Base-by-base conservation (phyloP, 1,140 invertebrate species). In the Lepidostoma basale region DNA sequence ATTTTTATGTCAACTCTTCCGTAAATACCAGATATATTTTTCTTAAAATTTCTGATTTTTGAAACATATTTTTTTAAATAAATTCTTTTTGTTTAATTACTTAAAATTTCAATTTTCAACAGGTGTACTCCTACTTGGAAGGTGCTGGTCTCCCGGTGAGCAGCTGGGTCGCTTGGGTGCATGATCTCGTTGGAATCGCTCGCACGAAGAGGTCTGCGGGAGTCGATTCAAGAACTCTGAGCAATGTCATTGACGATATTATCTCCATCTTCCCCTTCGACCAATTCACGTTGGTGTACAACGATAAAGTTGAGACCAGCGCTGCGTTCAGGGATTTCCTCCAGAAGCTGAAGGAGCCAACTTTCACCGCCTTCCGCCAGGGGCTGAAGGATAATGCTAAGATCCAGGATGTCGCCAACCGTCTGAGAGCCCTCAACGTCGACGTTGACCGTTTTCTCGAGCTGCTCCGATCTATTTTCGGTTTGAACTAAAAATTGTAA, bases 41-140 rank as follows among this genome's bases (percentile, higher is more conserved):
- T 16, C 18, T 9, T n/a, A 3, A 16, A 45, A 2, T 45, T 45
- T 16, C 20, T 45, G 8, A n/a, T 2, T 18, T 2, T 45, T 45
- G 9, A 18, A 16, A 3, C 9, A 45, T 8, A 36, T 8, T 36
- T 36, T n/a, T 6, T 36, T 36, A 8, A 2, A 22, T 1, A 3
- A 18, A 45, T 45, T 9, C 18, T 45, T 45, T 45, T 45, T 3
- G 2, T 22, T 14, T 16, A 3, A 14, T 1, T 3, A 18, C 18
- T 45, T 16, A 20, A 54, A 54, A 25, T 54, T 3, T 54, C 5
- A 58, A n/a, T n/a, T n/a, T n/a, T 58, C 14, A 30, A 30, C 54
- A 58, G 54, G 54, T 58, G 3, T 14, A 33, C 14, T 14, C 12
- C n/a, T 58, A 30, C 25, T 58, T 58, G 54, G 54, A 58, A 12